These are phyloP conservation scores for Cactoblastis cactorum DNA, from an alignment of 2,888 invertebrate species.

Conservation along the genomic window DNA sequence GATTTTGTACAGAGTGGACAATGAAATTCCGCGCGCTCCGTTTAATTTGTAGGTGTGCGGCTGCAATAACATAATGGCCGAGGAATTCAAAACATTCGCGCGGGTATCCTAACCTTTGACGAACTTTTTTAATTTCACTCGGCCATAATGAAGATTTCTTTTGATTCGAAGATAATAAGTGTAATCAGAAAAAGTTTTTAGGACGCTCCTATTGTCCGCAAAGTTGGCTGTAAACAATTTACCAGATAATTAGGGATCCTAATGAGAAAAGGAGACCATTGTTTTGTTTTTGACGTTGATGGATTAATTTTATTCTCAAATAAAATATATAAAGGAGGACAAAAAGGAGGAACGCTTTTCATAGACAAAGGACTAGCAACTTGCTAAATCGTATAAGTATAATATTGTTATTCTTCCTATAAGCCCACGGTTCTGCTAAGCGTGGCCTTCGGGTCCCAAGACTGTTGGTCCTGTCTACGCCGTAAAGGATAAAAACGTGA, in stretches of 20 bases:
- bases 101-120: slow-evolving; percentile 17
- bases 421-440: no score
- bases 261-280: slow-evolving; percentile 8
- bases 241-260: slow-evolving; percentile 4
- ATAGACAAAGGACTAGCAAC: no score
- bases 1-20: slow-evolving; percentile 15
- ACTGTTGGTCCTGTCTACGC: no score
- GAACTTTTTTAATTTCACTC: slow-evolving; percentile 25
- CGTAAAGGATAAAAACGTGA: no score
- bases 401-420: no score
- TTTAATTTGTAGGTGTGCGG: slow-evolving; percentile 17
- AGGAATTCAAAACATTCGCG: slow-evolving; percentile 21
- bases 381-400: no score
- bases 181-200: slow-evolving; percentile 5
- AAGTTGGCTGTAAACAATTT: slow-evolving; percentile 5
- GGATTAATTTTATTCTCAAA: neutral
- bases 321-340: neutral
- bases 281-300: slow-evolving; percentile 10
- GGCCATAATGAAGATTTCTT: slow-evolving; percentile 20
- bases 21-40: slow-evolving; percentile 20
- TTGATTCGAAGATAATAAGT: slow-evolving; percentile 9
- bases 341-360: no score
- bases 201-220: neutral
- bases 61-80: slow-evolving; percentile 19
- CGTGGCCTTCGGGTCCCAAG: no score